Conservation (phyloP, 2,113 vertebrate species). For the Elanoides forficatus region DNA sequence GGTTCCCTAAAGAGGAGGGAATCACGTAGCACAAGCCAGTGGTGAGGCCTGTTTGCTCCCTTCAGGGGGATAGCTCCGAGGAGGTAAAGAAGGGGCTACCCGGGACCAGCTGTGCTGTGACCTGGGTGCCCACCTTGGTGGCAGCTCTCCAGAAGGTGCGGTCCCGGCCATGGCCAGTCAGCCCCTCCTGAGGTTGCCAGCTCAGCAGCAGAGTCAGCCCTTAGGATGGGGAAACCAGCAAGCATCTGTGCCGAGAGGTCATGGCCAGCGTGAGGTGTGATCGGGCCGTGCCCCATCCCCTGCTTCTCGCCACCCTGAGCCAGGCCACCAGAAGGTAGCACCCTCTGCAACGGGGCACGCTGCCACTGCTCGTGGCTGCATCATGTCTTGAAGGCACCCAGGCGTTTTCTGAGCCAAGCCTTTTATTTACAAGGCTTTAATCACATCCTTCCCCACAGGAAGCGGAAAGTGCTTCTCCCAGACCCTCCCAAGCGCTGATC, state of each 20-base stretch:
- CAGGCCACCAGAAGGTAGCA: not conserved
- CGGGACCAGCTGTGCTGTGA: not conserved
- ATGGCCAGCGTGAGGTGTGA: fast-evolving
- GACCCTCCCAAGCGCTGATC: not conserved
- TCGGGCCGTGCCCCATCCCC: not conserved
- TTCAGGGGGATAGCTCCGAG: fast-evolving
- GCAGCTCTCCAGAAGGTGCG: not conserved
- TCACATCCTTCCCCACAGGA: constrained; percentile 43
- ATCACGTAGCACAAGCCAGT: fast-evolving
- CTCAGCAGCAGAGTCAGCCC: not conserved
- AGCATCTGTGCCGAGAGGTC: not conserved
- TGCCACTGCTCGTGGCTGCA: not conserved
- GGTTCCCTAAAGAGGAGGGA: not conserved
- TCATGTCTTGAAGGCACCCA: not conserved
- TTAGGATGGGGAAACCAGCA: not conserved
- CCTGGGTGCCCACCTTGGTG: not conserved
- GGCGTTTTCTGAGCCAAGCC: not conserved
- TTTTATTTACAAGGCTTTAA: constrained; percentile 25
- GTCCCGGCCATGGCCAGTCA: not conserved
- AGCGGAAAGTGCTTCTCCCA: constrained; percentile 2
- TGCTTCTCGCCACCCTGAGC: not conserved
- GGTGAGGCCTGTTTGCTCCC: not conserved
- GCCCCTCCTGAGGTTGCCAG: not conserved
- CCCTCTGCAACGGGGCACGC: fast-evolving
- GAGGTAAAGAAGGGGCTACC: not conserved